Evolutionary conservation across 2,113 vertebrate genomes (phyloP).

Genomic region (Nothoprocta pentlandii): DNA sequence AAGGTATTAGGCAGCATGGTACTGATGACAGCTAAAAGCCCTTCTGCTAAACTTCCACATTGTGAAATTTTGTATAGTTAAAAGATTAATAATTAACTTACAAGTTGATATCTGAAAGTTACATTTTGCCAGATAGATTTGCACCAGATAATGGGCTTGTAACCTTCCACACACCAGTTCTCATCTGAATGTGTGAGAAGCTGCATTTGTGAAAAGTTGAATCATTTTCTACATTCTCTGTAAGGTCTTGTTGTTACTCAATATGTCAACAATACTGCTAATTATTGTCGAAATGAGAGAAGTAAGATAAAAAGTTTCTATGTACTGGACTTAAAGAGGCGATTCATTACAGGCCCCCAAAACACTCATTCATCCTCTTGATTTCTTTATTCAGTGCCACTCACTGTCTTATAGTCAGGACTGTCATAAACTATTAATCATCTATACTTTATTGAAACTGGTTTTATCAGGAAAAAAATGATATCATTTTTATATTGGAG

Average conservation of each 20-base stretch:
- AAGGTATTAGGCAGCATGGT: not conserved
- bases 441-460: not conserved
- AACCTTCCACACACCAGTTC: not conserved
- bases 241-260: not conserved
- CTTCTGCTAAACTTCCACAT: not conserved
- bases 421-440: not conserved
- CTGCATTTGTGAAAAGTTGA: not conserved
- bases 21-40: not conserved
- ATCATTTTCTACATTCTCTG: not conserved
- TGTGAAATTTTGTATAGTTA: not conserved
- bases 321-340: not conserved
- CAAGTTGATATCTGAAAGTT: not conserved
- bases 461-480: slow-evolving; percentile 3
- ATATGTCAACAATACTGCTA: not conserved
- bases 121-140: not conserved
- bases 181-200: not conserved
- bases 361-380: not conserved
- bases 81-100: not conserved
- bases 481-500: not conserved
- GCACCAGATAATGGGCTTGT: not conserved
- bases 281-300: not conserved
- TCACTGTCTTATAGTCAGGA: not conserved
- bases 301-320: not conserved
- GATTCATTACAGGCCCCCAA: not conserved
- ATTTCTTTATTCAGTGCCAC: not conserved